These are phyloP conservation scores for Pangasius larnaudii DNA, from an alignment of 2,797 vertebrate genomes.

Conservation along the genomic window DNA sequence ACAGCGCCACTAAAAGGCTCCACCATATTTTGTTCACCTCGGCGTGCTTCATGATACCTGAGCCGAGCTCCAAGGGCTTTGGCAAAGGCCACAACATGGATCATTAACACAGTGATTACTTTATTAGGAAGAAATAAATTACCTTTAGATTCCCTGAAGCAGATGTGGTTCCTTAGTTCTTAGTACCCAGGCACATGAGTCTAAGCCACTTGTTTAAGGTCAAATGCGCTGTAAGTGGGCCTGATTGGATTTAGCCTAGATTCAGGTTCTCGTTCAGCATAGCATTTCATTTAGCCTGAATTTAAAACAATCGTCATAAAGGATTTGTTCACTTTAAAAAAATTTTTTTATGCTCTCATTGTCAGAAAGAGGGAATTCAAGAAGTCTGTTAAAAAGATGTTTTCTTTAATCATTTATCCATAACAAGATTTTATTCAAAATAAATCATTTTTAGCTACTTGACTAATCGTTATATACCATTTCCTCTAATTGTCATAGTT, in stretches of 20 bases:
- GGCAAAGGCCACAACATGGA: conserved; percentile 4
- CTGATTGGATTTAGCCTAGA: neutral
- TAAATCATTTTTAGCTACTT: neutral
- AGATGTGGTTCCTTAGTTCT: neutral
- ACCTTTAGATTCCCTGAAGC: conserved; percentile 6
- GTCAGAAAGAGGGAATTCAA: neutral
- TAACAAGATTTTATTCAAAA: neutral
- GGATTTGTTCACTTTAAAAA: neutral
- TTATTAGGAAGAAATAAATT: neutral
- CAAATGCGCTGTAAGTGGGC: neutral
- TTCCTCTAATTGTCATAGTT: neutral
- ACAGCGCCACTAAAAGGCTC: conserved; percentile 34
- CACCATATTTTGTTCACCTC: conserved; percentile 15
- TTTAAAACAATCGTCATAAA: neutral
- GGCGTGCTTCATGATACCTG: conserved; percentile 21
- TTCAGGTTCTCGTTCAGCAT: neutral
- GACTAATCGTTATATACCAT: neutral
- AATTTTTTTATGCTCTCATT: neutral
- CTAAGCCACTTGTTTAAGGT: neutral
- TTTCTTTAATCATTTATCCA: neutral
- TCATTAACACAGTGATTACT: conserved; percentile 1
- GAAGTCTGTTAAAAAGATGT: neutral
- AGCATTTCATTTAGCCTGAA: neutral
- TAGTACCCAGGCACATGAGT: neutral
- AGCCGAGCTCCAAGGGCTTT: neutral